Base-by-base conservation (phyloP, 2,113 vertebrate species). In the Prinia subflava region DNA sequence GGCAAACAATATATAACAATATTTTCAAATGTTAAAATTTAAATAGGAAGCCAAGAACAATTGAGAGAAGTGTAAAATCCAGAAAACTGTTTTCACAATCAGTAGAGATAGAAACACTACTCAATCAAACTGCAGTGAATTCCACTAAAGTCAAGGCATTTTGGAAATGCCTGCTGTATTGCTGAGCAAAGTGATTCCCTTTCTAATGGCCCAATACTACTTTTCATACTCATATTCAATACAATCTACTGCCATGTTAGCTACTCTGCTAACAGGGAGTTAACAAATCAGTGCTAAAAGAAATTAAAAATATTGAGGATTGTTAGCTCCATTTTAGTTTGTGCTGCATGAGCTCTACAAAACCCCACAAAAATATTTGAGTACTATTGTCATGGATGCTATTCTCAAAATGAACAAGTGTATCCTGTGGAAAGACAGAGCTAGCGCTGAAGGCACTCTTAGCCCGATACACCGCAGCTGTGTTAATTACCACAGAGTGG, bases 331-430 rank as follows among this genome's bases (percentile, higher is more conserved):
- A 7, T 57, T 88, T 63, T 59, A 52, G 22, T 49, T 84, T 37
- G 6, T 59, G 60, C n/a, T 78, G 44, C 15, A 53, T 65, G 28
- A 84, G 35, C n/a, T 65, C 84, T 90, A 59, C 6, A 70, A 74
- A 89, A 53, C 33, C 16, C 24, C 37, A 44, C 46, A 50, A 56
- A 90, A 64, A 42, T n/a, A 59, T 31, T 39, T 44, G 22, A 39
- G 3, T 13, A 13, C 46, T 50, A 23, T 33, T 89, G 35, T 16
- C 8, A 7, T 25, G 0, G 0, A 21, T 14, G 13, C 30, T 60
- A 8, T 64, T 67, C 27, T 50, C 15, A 60, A 60, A 83, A 82
- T 12, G 19, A 28, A 23, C 35, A 19, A 37, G 24, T 28, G 13
- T 31, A n/a, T 5, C 0, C 9, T 13, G 10, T 18, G 28, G 52